These are phyloP conservation scores for Acropternis orthonyx DNA, from an alignment of 2,797 vertebrate species.

Conservation along the genomic window DNA sequence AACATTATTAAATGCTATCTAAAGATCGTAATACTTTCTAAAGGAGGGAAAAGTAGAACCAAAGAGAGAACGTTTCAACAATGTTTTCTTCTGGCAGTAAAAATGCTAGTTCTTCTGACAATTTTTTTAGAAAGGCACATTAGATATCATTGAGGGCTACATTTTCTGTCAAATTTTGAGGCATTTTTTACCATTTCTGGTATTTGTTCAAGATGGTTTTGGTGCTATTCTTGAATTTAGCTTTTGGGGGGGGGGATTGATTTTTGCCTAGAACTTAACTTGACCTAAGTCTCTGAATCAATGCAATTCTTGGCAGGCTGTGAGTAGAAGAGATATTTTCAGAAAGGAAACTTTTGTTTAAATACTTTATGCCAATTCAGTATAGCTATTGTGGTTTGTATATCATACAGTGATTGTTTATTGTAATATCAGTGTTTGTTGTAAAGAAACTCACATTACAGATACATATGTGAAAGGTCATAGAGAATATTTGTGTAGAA, in stretches of 20 bases:
- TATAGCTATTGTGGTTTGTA: conserved; percentile 16
- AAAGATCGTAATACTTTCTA: neutral
- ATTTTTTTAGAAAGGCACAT: neutral
- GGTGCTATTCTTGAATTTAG: neutral
- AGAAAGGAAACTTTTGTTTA: conserved; percentile 61
- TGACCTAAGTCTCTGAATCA: neutral
- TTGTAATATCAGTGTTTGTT: conserved; percentile 37
- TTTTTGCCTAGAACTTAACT: neutral
- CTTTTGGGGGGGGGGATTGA: neutral
- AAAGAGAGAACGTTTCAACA: neutral
- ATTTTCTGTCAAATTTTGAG: neutral
- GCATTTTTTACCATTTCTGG: neutral
- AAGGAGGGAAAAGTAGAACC: neutral
- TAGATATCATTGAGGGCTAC: neutral
- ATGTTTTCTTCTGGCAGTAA: neutral
- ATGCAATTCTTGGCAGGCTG: conserved; percentile 16
- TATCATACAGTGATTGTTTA: conserved; percentile 39
- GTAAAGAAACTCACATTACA: conserved; percentile 20
- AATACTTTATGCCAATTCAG: conserved; percentile 23
- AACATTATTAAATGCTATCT: neutral
- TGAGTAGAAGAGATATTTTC: conserved; percentile 23
- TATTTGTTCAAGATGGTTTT: neutral
- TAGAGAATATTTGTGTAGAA: conserved; percentile 1
- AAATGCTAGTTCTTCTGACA: neutral
- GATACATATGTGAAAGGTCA: conserved; percentile 13